Evolutionary conservation across 2,113 vertebrate species (phyloP).

Genomic region (Xyliphius kryptos): DNA sequence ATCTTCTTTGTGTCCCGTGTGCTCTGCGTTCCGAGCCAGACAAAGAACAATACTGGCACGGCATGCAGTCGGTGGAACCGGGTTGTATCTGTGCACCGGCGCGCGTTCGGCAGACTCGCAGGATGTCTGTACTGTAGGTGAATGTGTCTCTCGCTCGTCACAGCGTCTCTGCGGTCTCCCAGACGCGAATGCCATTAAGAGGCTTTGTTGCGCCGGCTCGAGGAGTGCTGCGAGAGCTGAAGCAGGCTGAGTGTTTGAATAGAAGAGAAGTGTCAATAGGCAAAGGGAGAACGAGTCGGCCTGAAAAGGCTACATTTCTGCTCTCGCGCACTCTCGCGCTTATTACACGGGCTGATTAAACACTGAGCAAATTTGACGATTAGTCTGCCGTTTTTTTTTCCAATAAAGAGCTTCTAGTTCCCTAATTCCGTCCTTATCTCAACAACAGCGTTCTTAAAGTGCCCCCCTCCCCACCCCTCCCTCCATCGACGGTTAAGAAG

Average conservation of each 20-base stretch:
- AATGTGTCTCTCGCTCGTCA: slow-evolving; percentile 26
- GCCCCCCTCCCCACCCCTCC: not conserved
- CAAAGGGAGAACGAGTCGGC: slow-evolving; percentile 21
- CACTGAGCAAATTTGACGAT: slow-evolving; percentile 27
- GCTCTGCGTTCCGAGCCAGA: slow-evolving; percentile 29
- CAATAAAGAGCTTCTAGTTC: slow-evolving; percentile 29
- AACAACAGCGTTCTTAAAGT: slow-evolving; percentile 28
- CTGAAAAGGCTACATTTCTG: slow-evolving; percentile 33
- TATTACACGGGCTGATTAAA: slow-evolving; percentile 42
- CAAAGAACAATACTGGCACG: slow-evolving; percentile 32
- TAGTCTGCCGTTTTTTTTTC: slow-evolving; percentile 25
- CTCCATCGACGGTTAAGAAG: not conserved
- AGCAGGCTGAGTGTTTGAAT: slow-evolving; percentile 35
- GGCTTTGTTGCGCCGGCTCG: slow-evolving; percentile 28
- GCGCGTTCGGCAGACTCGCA: slow-evolving; percentile 5
- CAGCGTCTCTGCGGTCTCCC: slow-evolving; percentile 3
- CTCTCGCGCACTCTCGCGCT: slow-evolving; percentile 12
- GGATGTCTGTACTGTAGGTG: slow-evolving; percentile 22
- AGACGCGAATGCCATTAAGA: slow-evolving; percentile 31
- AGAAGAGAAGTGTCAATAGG: slow-evolving; percentile 38
- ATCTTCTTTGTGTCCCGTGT: slow-evolving; percentile 18
- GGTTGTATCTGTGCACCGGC: too few relatives aligned
- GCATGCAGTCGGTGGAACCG: slow-evolving; percentile 14
- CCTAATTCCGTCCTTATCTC: slow-evolving; percentile 7
- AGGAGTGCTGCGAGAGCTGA: slow-evolving; percentile 32